Evolutionary conservation across 2,888 invertebrate genomes (phyloP).

Genomic region (Zhuqinia jingwanae): DNA sequence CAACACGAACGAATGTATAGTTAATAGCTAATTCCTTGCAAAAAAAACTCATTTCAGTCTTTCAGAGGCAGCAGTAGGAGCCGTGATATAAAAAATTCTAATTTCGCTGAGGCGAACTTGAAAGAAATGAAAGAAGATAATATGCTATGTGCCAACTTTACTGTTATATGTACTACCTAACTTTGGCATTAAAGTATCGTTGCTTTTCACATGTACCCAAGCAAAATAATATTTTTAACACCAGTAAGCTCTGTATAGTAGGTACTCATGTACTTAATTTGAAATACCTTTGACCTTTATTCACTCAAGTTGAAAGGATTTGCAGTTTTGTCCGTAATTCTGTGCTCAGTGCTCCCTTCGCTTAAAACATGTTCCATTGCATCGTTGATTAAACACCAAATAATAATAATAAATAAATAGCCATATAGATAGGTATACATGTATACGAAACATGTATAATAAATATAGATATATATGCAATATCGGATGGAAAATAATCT

Average conservation of each 20-base stretch:
- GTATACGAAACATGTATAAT: too few relatives aligned
- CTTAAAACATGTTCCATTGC: not conserved
- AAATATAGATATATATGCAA: too few relatives aligned
- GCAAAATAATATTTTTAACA: not conserved
- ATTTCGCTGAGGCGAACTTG: slow-evolving; percentile 42
- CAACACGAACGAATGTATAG: slow-evolving; percentile 8
- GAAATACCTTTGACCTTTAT: slow-evolving; percentile 35
- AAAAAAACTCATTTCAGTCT: slow-evolving; percentile 52
- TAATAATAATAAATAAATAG: not conserved
- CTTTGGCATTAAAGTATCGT: not conserved
- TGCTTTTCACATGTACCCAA: not conserved
- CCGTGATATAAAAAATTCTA: slow-evolving; percentile 32
- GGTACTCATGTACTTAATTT: not conserved
- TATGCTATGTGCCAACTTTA: slow-evolving; percentile 27
- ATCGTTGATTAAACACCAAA: slow-evolving; percentile 26
- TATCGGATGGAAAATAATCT: too few relatives aligned
- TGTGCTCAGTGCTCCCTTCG: not conserved
- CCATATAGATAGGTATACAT: not conserved
- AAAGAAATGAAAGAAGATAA: slow-evolving; percentile 19
- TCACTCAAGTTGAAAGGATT: not conserved
- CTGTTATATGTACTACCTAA: not conserved
- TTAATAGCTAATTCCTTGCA: slow-evolving; percentile 32
- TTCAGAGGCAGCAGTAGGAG: not conserved
- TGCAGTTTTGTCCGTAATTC: not conserved
- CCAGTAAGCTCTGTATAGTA: not conserved